A percentile compares a stretch with the other conserved stretches of the same genome.
Evolutionary conservation across 1,140 invertebrate species (phyloP).

Genomic region (Alviniconcha marisindica): DNA sequence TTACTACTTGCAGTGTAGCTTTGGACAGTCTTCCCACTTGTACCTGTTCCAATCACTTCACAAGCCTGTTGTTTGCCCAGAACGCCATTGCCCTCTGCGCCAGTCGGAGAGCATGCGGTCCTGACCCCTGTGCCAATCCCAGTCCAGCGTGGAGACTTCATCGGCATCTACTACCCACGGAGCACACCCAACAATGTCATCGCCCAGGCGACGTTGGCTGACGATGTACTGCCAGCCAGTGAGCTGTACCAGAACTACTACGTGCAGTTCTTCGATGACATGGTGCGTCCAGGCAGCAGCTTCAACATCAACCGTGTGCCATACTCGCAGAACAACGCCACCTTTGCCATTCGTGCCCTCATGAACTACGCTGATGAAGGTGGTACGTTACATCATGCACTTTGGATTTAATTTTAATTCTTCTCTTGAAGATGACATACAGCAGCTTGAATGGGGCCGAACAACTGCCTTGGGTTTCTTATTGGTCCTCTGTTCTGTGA

Average conservation of each 20-base stretch:
- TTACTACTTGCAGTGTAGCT: too few relatives aligned
- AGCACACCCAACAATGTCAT: conserved; percentile 59
- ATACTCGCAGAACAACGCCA: conserved; percentile 50
- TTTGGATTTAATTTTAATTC: too few relatives aligned
- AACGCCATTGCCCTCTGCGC: conserved; percentile 56
- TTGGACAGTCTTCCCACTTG: too few relatives aligned
- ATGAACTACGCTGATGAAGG: conserved; percentile 59
- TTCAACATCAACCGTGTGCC: conserved; percentile 52
- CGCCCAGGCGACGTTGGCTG: conserved; percentile 56
- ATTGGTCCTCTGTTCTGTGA: too few relatives aligned
- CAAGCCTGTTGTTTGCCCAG: conserved; percentile 30
- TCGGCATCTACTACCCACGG: conserved; percentile 69
- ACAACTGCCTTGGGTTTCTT: too few relatives aligned
- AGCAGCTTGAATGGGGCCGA: too few relatives aligned
- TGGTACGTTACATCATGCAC: too few relatives aligned
- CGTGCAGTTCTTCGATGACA: conserved; percentile 61
- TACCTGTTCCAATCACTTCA: too few relatives aligned
- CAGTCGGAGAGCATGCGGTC: conserved; percentile 59
- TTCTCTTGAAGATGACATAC: too few relatives aligned
- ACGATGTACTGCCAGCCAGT: conserved; percentile 49
- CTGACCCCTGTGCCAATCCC: conserved; percentile 47
- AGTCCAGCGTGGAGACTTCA: conserved; percentile 67
- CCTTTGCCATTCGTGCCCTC: conserved; percentile 66
- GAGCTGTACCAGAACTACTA: conserved; percentile 67
- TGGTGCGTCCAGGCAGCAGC: conserved; percentile 43